phyloP scores from a whole-genome alignment of 2,113 vertebrate species.

The Eudyptes chrysolophus region DNA sequence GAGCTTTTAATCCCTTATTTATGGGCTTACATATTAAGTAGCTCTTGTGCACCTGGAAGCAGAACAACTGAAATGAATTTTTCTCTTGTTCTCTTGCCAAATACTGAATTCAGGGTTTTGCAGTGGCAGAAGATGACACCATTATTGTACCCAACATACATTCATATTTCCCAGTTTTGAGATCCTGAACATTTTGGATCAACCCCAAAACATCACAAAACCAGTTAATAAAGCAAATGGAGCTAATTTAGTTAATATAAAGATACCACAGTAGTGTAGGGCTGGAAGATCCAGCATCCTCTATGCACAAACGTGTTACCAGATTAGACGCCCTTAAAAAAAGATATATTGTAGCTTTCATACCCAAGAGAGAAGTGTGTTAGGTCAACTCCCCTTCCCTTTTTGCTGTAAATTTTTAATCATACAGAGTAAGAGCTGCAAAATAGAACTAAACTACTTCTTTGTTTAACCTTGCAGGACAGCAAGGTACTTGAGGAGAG shows the following conservation, averaged over 20 bases:
- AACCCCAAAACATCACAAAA: background rate
- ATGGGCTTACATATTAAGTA: background rate
- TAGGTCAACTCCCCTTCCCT: background rate
- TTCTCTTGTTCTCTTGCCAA: background rate
- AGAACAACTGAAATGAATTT: background rate
- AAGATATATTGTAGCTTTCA: background rate
- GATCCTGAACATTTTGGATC: background rate
- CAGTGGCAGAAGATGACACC: background rate
- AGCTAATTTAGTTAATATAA: background rate
- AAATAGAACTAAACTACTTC: background rate
- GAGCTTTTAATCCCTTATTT: background rate
- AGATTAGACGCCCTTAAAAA: background rate
- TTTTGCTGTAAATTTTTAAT: background rate
- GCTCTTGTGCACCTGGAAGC: background rate
- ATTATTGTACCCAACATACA: background rate
- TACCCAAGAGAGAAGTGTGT: background rate
- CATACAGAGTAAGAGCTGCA: background rate
- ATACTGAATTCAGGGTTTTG: background rate
- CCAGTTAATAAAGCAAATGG: background rate
- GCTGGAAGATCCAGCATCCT: background rate
- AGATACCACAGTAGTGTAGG: background rate
- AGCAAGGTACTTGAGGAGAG: background rate
- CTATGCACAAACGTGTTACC: background rate
- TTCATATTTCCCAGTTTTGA: background rate
- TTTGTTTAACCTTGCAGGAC: background rate